Evolutionary conservation across 2,888 invertebrate genomes (phyloP), one percentile per base, ranked within the genome.

Genomic region (Torymus auratus): DNA sequence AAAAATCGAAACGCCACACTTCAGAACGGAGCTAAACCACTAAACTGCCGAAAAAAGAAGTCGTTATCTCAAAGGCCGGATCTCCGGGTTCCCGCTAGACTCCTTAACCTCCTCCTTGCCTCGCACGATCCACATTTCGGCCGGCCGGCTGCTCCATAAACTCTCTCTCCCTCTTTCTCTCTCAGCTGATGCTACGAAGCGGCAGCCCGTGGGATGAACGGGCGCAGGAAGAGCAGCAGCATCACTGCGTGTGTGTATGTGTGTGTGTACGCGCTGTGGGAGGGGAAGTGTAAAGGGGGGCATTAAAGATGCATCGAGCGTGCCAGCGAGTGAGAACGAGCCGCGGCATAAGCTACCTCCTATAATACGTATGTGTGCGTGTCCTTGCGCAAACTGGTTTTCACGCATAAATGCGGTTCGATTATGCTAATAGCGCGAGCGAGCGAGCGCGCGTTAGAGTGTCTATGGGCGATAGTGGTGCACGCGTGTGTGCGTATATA

Each of bases 331-430:
- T 23, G 61, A 85, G 87, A 85, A 84, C 83, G 84, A 81, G 80
- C 82, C 74, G 83, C 80, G 83, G 82, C 84, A 86, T 85, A 85
- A 86, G 86, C 85, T 84, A 86, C 7, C 41, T 41, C 41, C 41
- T 41, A 41, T 41, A 41, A 7, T 28, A 28, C 7, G 7, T 41
- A 41, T 41, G 7, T 41, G 7, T 7, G 15, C 20, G 71, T 88
- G 89, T 88, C 90, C 90, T 90, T 90, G 90, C 65, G 65, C 89
- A 90, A 90, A 90, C 90, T 90, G 90, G 90, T 90, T 90, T 86
- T 86, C 88, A 64, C 85, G 85, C 85, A 86, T 60, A 76, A 71
- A 23, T 65, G 55, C 87, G 86, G 86, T 86, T 89, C 88, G 90
- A 90, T 90, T 90, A 90, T 90, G 90, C 87, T 90, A 89, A 90